Conservation (phyloP, 2,888 invertebrate species). For the Drosophila fulvimacula region DNA sequence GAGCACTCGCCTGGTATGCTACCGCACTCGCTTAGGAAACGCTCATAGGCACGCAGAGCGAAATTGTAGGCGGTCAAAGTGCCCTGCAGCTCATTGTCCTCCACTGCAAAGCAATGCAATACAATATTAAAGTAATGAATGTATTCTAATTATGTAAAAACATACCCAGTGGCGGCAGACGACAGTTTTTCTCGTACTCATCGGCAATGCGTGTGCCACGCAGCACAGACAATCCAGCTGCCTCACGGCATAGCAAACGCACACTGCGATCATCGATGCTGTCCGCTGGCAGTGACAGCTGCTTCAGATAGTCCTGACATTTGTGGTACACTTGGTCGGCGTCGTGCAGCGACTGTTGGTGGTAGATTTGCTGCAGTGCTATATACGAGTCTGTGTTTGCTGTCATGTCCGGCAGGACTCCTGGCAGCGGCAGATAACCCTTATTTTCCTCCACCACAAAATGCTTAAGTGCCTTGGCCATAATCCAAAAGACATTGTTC, state of each 20-base stretch:
- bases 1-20: slow-evolving; percentile 95
- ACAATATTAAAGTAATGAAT: background rate
- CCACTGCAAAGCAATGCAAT: slow-evolving; percentile 85
- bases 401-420: slow-evolving; percentile 97
- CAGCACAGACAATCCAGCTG: slow-evolving; percentile 91
- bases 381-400: slow-evolving; percentile 96
- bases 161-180: slow-evolving; percentile 87
- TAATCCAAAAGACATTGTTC: slow-evolving; percentile 95
- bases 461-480: slow-evolving; percentile 94
- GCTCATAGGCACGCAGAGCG: slow-evolving; percentile 94
- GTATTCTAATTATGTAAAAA: background rate
- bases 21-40: slow-evolving; percentile 94
- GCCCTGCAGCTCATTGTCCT: slow-evolving; percentile 92
- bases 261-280: slow-evolving; percentile 92
- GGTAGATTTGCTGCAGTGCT: slow-evolving; percentile 94
- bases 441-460: slow-evolving; percentile 94
- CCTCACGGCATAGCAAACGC: slow-evolving; percentile 94
- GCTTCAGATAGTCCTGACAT: slow-evolving; percentile 91
- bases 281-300: slow-evolving; percentile 90
- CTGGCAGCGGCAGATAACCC: slow-evolving; percentile 92
- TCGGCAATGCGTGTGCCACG: slow-evolving; percentile 92
- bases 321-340: slow-evolving; percentile 92
- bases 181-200: slow-evolving; percentile 90
- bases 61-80: slow-evolving; percentile 95
- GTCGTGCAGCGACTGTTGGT: slow-evolving; percentile 93